Evolutionary conservation across 2,797 vertebrate species (phyloP), one percentile per base, ranked within the genome.

Genomic region (Mus minutoides): DNA sequence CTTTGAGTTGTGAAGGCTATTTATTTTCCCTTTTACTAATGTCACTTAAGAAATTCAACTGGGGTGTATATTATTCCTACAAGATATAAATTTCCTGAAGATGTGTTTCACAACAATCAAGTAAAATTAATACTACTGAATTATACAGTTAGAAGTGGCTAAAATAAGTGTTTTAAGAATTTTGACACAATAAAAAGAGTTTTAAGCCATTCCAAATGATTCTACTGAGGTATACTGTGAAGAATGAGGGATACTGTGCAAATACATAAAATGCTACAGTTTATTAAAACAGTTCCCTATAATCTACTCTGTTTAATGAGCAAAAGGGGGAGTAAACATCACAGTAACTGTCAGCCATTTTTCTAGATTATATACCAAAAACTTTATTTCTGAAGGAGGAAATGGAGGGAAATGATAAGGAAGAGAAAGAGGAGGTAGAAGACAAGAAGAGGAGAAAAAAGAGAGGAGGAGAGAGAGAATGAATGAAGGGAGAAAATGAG

Each of bases 21-120:
- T 95, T 91, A 31, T 83, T 80, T 54, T 82, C 89, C 83, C 58
- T 96, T 95, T 82, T 60, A 91, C 89, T 29, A 17, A 4, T 1
- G 16, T 1, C 1, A 92, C 69, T 93, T 64, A 93, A 96, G 78
- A 97, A 97, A 97, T 78, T 94, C 19, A 90, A 92, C 37, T 69
- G 12, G 31, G 8, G 12, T 86, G 34, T 52, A 52, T 26, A 69
- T 69, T 69, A 82, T 21, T 89, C 95, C 62, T 67, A 0, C 19
- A 79, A 83, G 10, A 87, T 54, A 46, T 89, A 88, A 91, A 95
- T 49, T 22, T 90, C 64, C 73, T 71, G 2, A 8, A 86, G 73
- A 58, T 83, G 6, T 56, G 16, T 67, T 88, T 94, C 75, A 94
- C 49, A 89, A 76, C 43, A 31, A 19, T 21, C 52, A 85, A 82